Evolutionary conservation across 2,797 vertebrate species (phyloP).

Genomic region (Malurus splendens): DNA sequence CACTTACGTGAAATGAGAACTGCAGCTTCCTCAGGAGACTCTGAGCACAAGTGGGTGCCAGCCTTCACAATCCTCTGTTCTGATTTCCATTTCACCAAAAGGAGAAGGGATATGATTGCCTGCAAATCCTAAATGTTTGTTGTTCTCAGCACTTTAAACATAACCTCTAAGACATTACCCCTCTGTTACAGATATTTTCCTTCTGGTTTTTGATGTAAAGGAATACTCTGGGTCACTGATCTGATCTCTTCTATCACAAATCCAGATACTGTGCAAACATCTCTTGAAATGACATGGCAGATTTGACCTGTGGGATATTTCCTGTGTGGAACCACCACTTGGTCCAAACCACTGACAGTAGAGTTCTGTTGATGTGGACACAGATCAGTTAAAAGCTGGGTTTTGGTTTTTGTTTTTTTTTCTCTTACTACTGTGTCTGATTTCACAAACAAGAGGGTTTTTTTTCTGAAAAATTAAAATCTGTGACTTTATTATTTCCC

Average conservation of each 20-base stretch:
- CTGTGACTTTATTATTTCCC: neutral
- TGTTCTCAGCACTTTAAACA: neutral
- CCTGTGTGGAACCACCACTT: neutral
- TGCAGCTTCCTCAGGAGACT: accelerated
- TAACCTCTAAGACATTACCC: neutral
- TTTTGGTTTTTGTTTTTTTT: accelerated
- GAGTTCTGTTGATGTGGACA: neutral
- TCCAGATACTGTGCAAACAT: neutral
- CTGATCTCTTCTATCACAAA: neutral
- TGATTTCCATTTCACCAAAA: neutral
- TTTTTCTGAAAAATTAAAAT: neutral
- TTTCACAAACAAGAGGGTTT: neutral
- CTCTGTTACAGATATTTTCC: neutral
- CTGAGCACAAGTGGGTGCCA: neutral
- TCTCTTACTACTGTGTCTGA: neutral
- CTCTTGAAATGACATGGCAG: neutral
- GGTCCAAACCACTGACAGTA: neutral
- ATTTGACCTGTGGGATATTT: neutral
- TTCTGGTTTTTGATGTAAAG: neutral
- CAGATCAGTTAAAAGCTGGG: neutral
- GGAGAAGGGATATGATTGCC: neutral
- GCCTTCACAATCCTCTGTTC: neutral
- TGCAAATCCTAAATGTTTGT: neutral
- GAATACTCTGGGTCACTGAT: neutral
- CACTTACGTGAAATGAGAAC: neutral